Evolutionary conservation across 2,797 vertebrate genomes (phyloP), one percentile per base, ranked within the genome.

Genomic region (Atherinosoma microstoma): DNA sequence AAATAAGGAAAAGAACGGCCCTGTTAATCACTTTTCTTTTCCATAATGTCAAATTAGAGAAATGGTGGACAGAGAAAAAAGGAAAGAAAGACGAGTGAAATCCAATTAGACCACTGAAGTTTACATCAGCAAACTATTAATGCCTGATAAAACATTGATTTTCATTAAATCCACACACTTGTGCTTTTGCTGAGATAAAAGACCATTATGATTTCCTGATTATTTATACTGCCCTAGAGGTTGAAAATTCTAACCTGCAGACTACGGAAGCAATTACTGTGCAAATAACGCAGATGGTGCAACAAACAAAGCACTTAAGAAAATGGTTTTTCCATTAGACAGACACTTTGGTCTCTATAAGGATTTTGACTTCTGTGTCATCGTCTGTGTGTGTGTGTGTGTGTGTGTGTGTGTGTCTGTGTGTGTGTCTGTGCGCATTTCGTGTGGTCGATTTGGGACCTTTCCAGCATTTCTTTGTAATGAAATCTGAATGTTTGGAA

Each of bases 281-380:
- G 68, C 79, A 83, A 83, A 88, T 92, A 88, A 93, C 82, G 75
- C 90, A 92, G 86, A 91, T 92, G 92, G 87, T 83, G 88, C 86
- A 92, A 91, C 90, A 88, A 92, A 90, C 90, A 90, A 89, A 91
- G 89, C 91, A 92, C 92, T 94, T 92, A 91, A 90, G 90, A 91
- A 86, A 92, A 93, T 79, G 82, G 71, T 89, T 91, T 90, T 89
- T 90, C 91, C 91, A 93, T 91, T 94, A 93, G 88, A 83, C 76
- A 81, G 84, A 91, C 92, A 91, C 90, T 92, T 90, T 87, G 86
- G 83, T 91, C 83, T 90, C 83, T 70, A 72, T 88, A 80, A 90
- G 82, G 86, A 90, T 84, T 65, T 87, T 66, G 67, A 65, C 54
- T 78, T 89, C 40, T 70, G 63, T 81, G 76, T 67, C 79, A 82